A percentile compares a stretch with the other conserved stretches of the same genome.
These are phyloP conservation scores for Phenganax stokvisi DNA, from an alignment of 92 coral and sea anemone species.

Conservation along the genomic window DNA sequence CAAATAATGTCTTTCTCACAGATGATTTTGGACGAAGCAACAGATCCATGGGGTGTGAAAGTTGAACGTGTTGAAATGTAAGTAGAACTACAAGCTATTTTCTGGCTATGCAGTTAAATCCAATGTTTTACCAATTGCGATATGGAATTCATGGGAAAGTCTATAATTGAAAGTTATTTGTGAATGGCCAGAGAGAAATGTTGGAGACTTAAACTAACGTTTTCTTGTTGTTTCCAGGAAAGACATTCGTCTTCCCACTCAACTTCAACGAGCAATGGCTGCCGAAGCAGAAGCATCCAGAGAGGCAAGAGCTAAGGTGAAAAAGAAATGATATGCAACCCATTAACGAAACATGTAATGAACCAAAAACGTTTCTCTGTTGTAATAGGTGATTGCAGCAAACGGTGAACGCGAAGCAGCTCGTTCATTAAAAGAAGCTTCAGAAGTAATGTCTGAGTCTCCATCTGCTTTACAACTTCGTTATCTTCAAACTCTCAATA, in stretches of 20 bases:
- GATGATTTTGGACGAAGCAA: slow-evolving; percentile 69
- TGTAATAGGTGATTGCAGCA: slow-evolving; percentile 76
- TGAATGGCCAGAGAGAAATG: background rate
- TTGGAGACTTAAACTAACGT: background rate
- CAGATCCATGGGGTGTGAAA: slow-evolving; percentile 96
- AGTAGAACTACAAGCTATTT: slow-evolving; percentile 28
- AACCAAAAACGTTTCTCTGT: background rate
- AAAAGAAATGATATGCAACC: background rate
- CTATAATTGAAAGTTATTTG: too few species aligned
- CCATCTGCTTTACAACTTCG: slow-evolving; percentile 88
- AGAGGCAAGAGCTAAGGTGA: slow-evolving; percentile 87
- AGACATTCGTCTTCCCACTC: slow-evolving; percentile 82
- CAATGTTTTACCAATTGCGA: too few species aligned
- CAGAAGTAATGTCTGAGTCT: slow-evolving; percentile 82
- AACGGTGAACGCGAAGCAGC: slow-evolving; percentile 92
- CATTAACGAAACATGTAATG: background rate
- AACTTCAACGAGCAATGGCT: slow-evolving; percentile 92
- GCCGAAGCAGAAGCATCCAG: slow-evolving; percentile 90
- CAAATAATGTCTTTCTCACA: background rate
- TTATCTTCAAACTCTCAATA: slow-evolving; percentile 79
- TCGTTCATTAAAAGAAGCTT: slow-evolving; percentile 85
- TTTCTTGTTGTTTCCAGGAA: slow-evolving; percentile 49
- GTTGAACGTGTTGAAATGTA: slow-evolving; percentile 96
- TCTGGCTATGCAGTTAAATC: too few species aligned
- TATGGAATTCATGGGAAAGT: too few species aligned